phyloP scores from a whole-genome alignment of 2,113 vertebrate genomes.

The Cyprinodon tularosa region DNA sequence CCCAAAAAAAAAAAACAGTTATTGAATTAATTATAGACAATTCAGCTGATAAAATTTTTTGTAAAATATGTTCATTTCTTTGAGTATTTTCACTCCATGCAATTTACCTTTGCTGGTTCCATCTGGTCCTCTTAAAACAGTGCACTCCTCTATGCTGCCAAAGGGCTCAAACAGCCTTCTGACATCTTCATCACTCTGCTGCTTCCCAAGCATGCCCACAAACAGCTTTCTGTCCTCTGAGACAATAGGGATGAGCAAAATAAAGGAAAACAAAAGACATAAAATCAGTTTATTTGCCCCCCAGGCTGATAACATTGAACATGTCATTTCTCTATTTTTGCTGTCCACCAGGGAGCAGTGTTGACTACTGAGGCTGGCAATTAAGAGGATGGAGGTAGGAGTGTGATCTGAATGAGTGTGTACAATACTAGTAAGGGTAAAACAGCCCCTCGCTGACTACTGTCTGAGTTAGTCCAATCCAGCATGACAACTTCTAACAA shows the following conservation, averaged over 20 bases:
- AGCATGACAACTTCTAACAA: conserved; percentile 33
- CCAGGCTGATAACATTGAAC: not conserved
- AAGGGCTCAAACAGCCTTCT: conserved; percentile 92
- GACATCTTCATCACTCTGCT: conserved; percentile 93
- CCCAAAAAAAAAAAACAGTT: not conserved
- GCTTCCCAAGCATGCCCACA: conserved; percentile 95
- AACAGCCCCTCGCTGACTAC: conserved; percentile 30
- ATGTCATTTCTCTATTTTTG: not conserved
- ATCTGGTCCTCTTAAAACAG: conserved; percentile 89
- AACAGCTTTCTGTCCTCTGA: conserved; percentile 94
- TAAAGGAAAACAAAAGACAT: conserved; percentile 12
- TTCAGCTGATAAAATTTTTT: not conserved
- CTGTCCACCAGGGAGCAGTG: conserved; percentile 68
- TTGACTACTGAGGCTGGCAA: conserved; percentile 29
- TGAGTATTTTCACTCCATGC: not conserved
- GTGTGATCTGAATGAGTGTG: conserved; percentile 16
- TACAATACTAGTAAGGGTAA: conserved; percentile 9
- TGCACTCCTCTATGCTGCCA: conserved; percentile 92
- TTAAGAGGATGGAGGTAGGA: not conserved
- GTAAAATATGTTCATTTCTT: not conserved
- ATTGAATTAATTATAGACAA: not conserved
- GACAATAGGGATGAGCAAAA: conserved; percentile 14
- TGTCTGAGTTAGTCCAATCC: conserved; percentile 31
- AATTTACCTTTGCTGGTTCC: conserved; percentile 90
- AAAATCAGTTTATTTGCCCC: conserved; percentile 1